A percentile compares a stretch with the other conserved stretches of the same genome.
phyloP scores from a whole-genome alignment of 64 coral and sea anemone genomes.

The Pachyseris speciosa region DNA sequence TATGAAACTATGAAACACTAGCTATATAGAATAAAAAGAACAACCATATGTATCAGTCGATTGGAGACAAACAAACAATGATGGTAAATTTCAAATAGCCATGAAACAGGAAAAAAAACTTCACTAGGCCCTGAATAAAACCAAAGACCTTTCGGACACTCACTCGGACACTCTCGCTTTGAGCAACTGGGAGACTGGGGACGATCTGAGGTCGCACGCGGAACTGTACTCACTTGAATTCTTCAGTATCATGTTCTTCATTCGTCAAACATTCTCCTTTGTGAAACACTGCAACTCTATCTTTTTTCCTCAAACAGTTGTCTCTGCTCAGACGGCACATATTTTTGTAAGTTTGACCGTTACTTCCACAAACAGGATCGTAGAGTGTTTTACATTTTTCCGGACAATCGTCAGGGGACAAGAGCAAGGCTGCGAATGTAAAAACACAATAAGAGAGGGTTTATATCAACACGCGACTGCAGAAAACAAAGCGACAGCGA shows the following conservation, averaged over 20 bases:
- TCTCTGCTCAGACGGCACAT: background rate
- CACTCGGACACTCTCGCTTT: no score
- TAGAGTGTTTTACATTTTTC: conserved; percentile 11
- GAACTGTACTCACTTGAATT: background rate
- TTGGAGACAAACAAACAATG: no score
- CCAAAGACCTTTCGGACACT: no score
- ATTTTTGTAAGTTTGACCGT: conserved; percentile 45
- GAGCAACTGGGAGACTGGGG: no score
- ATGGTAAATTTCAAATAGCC: no score
- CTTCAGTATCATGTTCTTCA: background rate
- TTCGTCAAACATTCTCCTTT: conserved; percentile 49
- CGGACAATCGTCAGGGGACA: background rate
- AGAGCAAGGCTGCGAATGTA: background rate
- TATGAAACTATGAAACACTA: no score
- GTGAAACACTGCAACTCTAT: background rate
- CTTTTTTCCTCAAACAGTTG: conserved; percentile 9
- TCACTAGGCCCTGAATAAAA: no score
- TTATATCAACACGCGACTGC: no score
- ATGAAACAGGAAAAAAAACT: no score
- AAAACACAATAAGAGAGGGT: background rate
- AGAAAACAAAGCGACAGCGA: no score
- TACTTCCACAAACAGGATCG: conserved; percentile 45
- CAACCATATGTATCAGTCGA: no score
- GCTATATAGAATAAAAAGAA: no score
- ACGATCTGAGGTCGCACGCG: background rate